Conservation (phyloP, 1,140 invertebrate species). For the Popillia japonica region DNA sequence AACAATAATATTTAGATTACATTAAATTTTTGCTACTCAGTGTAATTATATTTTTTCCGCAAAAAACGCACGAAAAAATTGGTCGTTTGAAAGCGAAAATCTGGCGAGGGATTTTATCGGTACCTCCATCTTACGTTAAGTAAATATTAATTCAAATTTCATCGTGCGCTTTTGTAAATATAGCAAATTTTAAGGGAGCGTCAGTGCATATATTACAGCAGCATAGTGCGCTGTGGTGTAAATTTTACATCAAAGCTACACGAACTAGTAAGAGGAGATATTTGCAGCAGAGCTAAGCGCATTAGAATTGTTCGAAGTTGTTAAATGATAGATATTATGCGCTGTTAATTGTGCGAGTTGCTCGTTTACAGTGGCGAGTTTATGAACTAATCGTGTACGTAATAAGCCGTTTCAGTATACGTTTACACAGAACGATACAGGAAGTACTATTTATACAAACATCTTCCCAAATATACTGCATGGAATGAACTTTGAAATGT, state of each 20-base stretch:
- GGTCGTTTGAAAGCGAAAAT: neutral
- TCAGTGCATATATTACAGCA: neutral
- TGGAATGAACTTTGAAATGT: neutral
- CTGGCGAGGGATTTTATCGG: neutral
- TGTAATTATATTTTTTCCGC: neutral
- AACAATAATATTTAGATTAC: neutral
- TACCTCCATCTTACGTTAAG: neutral
- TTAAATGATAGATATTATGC: constrained; percentile 15
- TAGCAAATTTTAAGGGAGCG: neutral
- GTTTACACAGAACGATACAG: neutral
- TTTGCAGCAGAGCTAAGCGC: neutral
- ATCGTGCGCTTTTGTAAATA: neutral
- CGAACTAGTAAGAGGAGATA: neutral
- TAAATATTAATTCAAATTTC: constrained; percentile 1
- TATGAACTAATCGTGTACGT: neutral
- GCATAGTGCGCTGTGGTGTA: neutral
- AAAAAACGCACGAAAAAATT: neutral
- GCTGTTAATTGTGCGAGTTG: constrained; percentile 11
- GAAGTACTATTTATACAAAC: neutral
- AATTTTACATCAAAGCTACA: neutral
- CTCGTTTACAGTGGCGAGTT: constrained; percentile 6
- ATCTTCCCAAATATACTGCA: neutral
- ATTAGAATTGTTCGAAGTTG: neutral
- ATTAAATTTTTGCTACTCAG: neutral
- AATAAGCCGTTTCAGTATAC: neutral